Base-by-base conservation (phyloP, 2,113 vertebrate genomes). In the Sylvietta virens region DNA sequence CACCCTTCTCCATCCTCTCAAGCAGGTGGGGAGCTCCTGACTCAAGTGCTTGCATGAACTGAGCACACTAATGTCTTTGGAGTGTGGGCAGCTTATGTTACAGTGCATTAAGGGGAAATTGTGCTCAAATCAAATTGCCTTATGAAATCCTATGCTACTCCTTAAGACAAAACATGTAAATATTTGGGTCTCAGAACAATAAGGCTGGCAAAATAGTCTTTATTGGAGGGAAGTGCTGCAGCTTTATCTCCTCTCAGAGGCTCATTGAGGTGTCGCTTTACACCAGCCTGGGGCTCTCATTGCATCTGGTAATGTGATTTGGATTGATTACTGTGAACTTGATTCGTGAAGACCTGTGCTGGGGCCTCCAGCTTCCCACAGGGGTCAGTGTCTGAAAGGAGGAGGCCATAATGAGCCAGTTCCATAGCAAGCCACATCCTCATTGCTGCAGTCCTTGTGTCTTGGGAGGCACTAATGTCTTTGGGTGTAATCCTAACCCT, bases 91-190 rank as follows among this genome's bases (percentile, higher is more conserved):
- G 96, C 96, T 98, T 97, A 93, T 90, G 88, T 98, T 98, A 97
- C 98, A 97, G 39, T 96, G 94, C 98, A 98, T 98, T 98, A 98
- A 94, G 96, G 90, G 96, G 96, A 98, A 98, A 98, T 98, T 95
- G 94, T 96, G 85, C 87, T 89, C 97, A 98, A 98, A 98, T 98
- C 96, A 94, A 98, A 98, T 98, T 98, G 95, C 51, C 98, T 98
- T 98, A 95, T 98, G 99, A 98, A 99, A 99, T 98, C 95, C 66
- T 96, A 99, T 97, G 98, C 97, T 95, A 91, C 98, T 98, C 97
- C 99, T 99, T 99, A 99, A 99, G 98, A 97, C 92, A 95, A 98
- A 98, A 98, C 97, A 98, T 99, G 99, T 99, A 99, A 99, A 99
- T 99, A 99, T 99, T 99, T 99, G 98, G 97, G 97, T 96, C 88